These are phyloP conservation scores for Diogma glabrata DNA, from an alignment of 2,888 invertebrate species.

Conservation along the genomic window DNA sequence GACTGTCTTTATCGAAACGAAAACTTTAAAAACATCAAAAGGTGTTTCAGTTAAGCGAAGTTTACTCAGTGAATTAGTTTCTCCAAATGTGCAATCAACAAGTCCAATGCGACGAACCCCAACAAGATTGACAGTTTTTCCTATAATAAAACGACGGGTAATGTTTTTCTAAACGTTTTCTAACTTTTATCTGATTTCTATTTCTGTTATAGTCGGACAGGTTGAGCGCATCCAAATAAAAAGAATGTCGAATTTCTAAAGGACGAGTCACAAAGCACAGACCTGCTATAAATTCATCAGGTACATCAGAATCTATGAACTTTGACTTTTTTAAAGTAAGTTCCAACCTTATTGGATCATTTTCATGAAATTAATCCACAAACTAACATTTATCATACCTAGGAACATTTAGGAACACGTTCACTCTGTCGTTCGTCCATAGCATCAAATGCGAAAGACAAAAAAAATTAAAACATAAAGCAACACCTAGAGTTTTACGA, in stretches of 20 bases:
- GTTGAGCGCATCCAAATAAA: conserved; percentile 24
- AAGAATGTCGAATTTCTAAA: conserved; percentile 21
- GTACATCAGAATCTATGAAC: conserved; percentile 13
- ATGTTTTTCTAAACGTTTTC: too few species aligned
- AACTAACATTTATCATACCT: background rate
- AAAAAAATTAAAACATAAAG: background rate
- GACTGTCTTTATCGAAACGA: conserved; percentile 12
- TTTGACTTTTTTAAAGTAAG: conserved; percentile 19
- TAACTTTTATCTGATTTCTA: too few species aligned
- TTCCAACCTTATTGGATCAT: too few species aligned
- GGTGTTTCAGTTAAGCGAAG: conserved; percentile 27
- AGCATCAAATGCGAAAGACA: background rate
- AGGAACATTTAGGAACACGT: conserved; percentile 17
- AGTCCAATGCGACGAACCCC: conserved; percentile 15
- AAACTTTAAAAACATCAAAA: conserved; percentile 15
- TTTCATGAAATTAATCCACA: too few species aligned
- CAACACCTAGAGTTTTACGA: background rate
- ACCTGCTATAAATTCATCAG: conserved; percentile 11
- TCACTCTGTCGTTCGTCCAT: conserved; percentile 18
- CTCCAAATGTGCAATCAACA: conserved; percentile 20
- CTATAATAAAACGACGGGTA: too few species aligned
- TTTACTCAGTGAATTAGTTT: conserved; percentile 24
- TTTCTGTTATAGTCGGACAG: conserved; percentile 16
- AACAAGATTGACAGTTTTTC: background rate
- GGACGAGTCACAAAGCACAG: conserved; percentile 11